Evolutionary conservation across 2,888 invertebrate species (phyloP).

Genomic region (Cactoblastis cactorum): DNA sequence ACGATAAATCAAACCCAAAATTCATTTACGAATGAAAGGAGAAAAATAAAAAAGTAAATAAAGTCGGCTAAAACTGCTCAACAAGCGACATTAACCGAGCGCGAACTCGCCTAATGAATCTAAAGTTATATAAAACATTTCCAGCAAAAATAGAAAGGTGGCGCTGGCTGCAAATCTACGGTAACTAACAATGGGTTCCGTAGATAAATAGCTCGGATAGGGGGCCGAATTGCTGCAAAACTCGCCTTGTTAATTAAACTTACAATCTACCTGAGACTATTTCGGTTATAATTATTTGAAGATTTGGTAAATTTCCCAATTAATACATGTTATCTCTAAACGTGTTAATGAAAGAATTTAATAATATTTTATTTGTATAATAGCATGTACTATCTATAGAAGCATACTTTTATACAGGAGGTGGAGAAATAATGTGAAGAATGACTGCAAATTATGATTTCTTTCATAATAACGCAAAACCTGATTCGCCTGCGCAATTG

Average conservation of each 20-base stretch:
- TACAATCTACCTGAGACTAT: constrained; percentile 1
- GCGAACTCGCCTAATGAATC: constrained; percentile 7
- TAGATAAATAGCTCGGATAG: constrained; percentile 9
- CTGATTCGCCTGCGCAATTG: no score
- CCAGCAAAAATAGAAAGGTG: constrained; percentile 8
- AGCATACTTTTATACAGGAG: no score
- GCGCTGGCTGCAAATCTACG: constrained; percentile 5
- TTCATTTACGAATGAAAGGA: not conserved
- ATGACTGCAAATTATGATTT: no score
- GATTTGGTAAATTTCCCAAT: constrained; percentile 5
- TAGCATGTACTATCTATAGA: no score
- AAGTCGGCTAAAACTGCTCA: not conserved
- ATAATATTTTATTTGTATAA: no score
- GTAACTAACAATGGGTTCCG: constrained; percentile 6
- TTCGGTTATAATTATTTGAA: constrained; percentile 8
- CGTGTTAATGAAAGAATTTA: no score
- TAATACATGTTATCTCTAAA: not conserved
- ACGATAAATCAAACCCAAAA: not conserved
- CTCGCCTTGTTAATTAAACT: constrained; percentile 9
- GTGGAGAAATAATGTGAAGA: no score
- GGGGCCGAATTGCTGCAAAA: constrained; percentile 7
- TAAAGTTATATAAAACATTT: constrained; percentile 9
- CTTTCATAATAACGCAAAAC: no score
- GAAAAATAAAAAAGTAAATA: not conserved
- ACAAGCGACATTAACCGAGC: not conserved